Percentiles rank a stretch among this genome's conserved stretches.
Evolutionary conservation across 2,113 vertebrate genomes (phyloP).

Genomic region (Leucoraja erinaceus): DNA sequence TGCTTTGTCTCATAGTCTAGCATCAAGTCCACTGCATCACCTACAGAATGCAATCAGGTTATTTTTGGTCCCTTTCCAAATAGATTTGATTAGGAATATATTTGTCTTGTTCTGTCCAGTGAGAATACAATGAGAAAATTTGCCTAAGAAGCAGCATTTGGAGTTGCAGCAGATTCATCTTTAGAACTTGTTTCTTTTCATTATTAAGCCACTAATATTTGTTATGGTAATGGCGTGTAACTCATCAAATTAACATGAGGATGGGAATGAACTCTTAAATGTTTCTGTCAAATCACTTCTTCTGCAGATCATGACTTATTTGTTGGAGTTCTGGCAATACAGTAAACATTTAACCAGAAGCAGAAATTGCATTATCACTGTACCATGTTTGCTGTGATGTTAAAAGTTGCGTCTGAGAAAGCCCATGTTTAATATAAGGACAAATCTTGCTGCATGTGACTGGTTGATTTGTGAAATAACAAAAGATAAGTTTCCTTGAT

Average conservation of each 20-base stretch:
- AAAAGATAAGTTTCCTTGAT: background rate
- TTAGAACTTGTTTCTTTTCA: background rate
- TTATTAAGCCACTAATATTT: background rate
- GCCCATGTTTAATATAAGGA: too few species aligned
- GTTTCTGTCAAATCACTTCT: background rate
- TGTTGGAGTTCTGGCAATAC: background rate
- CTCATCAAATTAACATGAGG: background rate
- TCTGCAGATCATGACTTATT: background rate
- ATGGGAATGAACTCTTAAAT: background rate
- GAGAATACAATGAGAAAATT: background rate
- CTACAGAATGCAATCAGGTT: background rate
- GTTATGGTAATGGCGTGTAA: too few species aligned
- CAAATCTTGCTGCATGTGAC: too few species aligned
- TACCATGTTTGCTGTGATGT: background rate
- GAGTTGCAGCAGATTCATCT: background rate
- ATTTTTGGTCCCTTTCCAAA: background rate
- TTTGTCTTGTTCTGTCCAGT: background rate
- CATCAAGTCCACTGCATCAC: background rate
- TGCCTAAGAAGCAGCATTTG: background rate
- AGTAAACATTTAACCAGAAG: background rate
- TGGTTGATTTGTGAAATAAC: too few species aligned
- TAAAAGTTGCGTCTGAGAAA: background rate
- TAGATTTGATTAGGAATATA: background rate
- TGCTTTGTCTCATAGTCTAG: background rate
- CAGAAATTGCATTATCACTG: background rate